These are phyloP conservation scores for Chaetura pelagica DNA, from an alignment of 2,113 vertebrate species.

Conservation along the genomic window DNA sequence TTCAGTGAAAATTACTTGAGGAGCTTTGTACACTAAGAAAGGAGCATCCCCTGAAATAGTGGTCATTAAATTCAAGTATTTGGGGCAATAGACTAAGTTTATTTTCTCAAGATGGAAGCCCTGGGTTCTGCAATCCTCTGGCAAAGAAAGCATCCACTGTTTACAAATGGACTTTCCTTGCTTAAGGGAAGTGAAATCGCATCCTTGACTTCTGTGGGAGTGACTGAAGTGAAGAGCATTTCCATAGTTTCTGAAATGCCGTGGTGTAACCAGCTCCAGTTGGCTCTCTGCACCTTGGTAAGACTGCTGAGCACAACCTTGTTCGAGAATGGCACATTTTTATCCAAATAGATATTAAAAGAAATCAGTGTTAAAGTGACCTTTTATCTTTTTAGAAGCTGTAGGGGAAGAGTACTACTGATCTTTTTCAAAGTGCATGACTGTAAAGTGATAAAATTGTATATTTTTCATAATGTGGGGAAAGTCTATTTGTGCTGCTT, in stretches of 20 bases:
- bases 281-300: constrained; percentile 14
- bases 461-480: constrained; percentile 78
- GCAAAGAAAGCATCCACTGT: not conserved
- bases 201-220: not conserved
- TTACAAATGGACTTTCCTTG: not conserved
- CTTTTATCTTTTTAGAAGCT: constrained; percentile 79
- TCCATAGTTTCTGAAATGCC: not conserved
- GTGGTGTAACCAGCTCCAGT: not conserved
- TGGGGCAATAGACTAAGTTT: not conserved
- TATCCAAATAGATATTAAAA: constrained; percentile 68
- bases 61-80: not conserved
- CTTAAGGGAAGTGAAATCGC: not conserved
- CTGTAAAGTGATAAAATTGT: constrained; percentile 76
- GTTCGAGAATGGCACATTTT: constrained; percentile 64
- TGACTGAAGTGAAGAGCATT: not conserved
- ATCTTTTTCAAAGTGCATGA: constrained; percentile 76
- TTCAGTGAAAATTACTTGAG: not conserved
- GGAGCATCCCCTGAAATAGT: not conserved
- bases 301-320: constrained; percentile 67
- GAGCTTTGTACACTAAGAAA: not conserved
- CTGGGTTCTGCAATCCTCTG: not conserved
- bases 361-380: constrained; percentile 81
- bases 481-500: constrained; percentile 76
- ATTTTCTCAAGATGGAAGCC: not conserved
- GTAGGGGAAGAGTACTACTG: constrained; percentile 77